Evolutionary conservation across 2,888 invertebrate species (phyloP).

Genomic region (Lapara coniferarum): DNA sequence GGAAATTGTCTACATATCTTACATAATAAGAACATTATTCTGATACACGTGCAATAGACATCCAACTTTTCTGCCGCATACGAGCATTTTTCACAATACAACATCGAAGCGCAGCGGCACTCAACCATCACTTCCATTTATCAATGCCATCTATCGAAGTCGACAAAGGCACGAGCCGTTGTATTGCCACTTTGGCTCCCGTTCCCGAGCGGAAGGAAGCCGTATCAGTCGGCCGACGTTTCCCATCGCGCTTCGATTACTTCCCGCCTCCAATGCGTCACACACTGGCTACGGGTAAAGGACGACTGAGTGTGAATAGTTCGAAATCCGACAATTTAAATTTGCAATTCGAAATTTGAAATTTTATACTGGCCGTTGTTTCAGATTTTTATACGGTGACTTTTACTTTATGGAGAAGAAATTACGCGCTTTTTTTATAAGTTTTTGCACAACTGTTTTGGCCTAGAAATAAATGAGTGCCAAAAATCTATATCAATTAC

Average conservation of each 20-base stretch:
- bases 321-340: not conserved
- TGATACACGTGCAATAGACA: no score
- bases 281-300: not conserved
- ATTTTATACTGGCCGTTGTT: not conserved
- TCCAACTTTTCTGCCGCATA: no score
- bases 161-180: slow-evolving; percentile 15
- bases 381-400: not conserved
- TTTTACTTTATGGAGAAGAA: no score
- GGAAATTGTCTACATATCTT: no score
- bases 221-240: slow-evolving; percentile 37
- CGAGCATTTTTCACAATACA: not conserved
- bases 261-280: slow-evolving; percentile 15
- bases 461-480: no score
- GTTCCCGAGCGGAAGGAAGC: slow-evolving; percentile 48
- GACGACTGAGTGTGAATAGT: not conserved
- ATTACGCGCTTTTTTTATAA: not conserved
- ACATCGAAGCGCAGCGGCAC: not conserved
- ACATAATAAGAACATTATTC: no score
- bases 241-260: slow-evolving; percentile 29
- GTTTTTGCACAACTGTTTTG: no score
- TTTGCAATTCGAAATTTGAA: not conserved
- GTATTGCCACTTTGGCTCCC: slow-evolving; percentile 31
- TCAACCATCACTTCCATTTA: not conserved
- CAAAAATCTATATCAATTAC: no score
- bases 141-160: not conserved